Percentiles rank a stretch among this genome's conserved stretches.
Evolutionary conservation across 2,888 invertebrate genomes (phyloP).

Genomic region (Sminthurides aquaticus): DNA sequence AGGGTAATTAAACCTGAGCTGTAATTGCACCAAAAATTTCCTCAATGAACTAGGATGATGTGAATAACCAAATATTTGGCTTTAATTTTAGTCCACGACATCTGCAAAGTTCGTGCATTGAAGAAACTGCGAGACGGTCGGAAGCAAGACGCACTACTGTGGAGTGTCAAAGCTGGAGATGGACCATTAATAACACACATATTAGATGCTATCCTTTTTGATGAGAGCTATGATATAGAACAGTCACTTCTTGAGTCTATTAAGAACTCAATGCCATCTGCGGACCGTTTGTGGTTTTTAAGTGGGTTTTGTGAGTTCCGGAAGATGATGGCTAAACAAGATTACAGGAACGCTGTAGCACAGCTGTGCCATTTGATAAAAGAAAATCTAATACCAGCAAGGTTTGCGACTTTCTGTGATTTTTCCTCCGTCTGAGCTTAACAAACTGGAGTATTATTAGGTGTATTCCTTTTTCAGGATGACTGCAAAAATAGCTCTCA

Average conservation of each 20-base stretch:
- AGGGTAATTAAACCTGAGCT: conserved; percentile 18
- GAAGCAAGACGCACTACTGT: conserved; percentile 36
- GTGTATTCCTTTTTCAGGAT: conserved; percentile 32
- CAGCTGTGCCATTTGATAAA: conserved; percentile 35
- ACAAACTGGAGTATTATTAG: no score
- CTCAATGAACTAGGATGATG: no score
- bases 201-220: conserved; percentile 36
- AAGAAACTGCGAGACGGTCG: conserved; percentile 28
- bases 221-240: conserved; percentile 35
- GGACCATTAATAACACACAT: conserved; percentile 36
- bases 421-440: neutral
- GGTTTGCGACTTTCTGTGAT: no score
- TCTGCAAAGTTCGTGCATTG: conserved; percentile 33
- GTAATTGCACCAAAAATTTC: neutral
- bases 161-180: conserved; percentile 41
- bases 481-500: conserved; percentile 30
- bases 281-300: conserved; percentile 35
- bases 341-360: conserved; percentile 26
- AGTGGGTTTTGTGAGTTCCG: conserved; percentile 37
- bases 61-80: neutral
- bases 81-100: conserved; percentile 30
- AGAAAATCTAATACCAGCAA: conserved; percentile 38
- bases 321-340: conserved; percentile 29
- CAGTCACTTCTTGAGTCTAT: conserved; percentile 33
- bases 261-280: conserved; percentile 32